Conservation (phyloP, 2,113 vertebrate genomes). For the Cololabis saira region DNA sequence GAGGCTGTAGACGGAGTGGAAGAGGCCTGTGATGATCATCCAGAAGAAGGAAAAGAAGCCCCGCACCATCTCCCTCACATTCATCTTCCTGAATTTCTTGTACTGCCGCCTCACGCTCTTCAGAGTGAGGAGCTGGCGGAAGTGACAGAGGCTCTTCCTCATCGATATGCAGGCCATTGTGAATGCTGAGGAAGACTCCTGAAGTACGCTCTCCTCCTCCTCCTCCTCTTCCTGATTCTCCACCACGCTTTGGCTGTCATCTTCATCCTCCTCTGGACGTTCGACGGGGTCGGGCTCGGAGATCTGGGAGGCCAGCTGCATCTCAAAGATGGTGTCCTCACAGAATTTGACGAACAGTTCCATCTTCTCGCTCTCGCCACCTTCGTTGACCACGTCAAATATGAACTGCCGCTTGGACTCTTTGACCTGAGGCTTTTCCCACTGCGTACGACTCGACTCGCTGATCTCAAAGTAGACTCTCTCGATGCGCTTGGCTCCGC, state of each 20-base stretch:
- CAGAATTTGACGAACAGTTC: slow-evolving; percentile 99
- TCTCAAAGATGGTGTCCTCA: slow-evolving; percentile 98
- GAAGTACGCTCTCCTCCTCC: slow-evolving; percentile 81
- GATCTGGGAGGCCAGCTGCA: slow-evolving; percentile 97
- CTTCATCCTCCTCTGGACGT: slow-evolving; percentile 86
- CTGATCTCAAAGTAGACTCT: slow-evolving; percentile 98
- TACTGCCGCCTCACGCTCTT: slow-evolving; percentile 90
- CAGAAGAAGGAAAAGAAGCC: slow-evolving; percentile 94
- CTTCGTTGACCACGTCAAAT: slow-evolving; percentile 98
- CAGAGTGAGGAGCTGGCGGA: slow-evolving; percentile 87
- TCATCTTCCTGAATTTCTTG: slow-evolving; percentile 92
- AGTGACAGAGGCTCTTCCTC: slow-evolving; percentile 84
- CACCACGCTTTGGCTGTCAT: slow-evolving; percentile 73
- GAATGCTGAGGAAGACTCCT: slow-evolving; percentile 92
- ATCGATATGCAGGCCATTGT: slow-evolving; percentile 87
- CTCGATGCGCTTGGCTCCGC: slow-evolving; percentile 96
- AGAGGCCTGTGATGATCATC: slow-evolving; percentile 87
- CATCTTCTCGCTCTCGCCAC: slow-evolving; percentile 99
- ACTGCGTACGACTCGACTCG: slow-evolving; percentile 95
- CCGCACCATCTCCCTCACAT: slow-evolving; percentile 87
- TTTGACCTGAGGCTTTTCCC: slow-evolving; percentile 98
- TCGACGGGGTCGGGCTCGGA: slow-evolving; percentile 91
- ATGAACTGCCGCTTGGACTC: slow-evolving; percentile 98
- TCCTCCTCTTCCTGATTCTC: slow-evolving; percentile 85
- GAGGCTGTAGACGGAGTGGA: slow-evolving; percentile 86